A percentile compares a stretch with the other conserved stretches of the same genome.
phyloP scores from a whole-genome alignment of 2,888 invertebrate genomes.

The Hemistola chrysoprasaria region DNA sequence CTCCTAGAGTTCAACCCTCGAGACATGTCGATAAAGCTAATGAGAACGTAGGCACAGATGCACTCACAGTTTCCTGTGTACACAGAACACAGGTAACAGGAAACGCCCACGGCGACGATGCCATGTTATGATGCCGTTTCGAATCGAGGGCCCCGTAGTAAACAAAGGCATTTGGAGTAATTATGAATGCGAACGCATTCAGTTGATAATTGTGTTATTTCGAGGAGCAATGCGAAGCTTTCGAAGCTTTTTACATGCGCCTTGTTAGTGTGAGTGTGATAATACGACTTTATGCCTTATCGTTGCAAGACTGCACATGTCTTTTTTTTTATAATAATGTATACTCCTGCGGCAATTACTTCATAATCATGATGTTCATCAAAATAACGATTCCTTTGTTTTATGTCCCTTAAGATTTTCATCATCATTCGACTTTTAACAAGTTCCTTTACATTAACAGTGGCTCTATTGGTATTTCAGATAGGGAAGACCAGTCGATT shows the following conservation, averaged over 20 bases:
- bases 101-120: constrained; percentile 38
- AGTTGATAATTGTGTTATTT: constrained; percentile 10
- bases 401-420: too few species aligned
- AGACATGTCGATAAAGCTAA: constrained; percentile 13
- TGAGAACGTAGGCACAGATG: constrained; percentile 10
- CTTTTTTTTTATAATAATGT: too few species aligned
- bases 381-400: too few species aligned
- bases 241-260: too few species aligned
- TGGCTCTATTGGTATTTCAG: constrained; percentile 68
- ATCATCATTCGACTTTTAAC: too few species aligned
- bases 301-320: too few species aligned
- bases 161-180: constrained; percentile 25
- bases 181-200: constrained; percentile 13
- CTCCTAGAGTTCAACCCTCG: background rate
- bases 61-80: constrained; percentile 4
- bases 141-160: constrained; percentile 26
- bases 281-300: background rate
- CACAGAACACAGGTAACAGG: constrained; percentile 35
- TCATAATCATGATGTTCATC: too few species aligned
- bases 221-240: constrained; percentile 2
- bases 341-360: too few species aligned
- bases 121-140: constrained; percentile 28
- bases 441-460: background rate
- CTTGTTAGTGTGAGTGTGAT: background rate
- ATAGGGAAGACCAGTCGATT: constrained; percentile 99